Evolutionary conservation across 2,888 invertebrate genomes (phyloP).

Genomic region (Dicycla oo): DNA sequence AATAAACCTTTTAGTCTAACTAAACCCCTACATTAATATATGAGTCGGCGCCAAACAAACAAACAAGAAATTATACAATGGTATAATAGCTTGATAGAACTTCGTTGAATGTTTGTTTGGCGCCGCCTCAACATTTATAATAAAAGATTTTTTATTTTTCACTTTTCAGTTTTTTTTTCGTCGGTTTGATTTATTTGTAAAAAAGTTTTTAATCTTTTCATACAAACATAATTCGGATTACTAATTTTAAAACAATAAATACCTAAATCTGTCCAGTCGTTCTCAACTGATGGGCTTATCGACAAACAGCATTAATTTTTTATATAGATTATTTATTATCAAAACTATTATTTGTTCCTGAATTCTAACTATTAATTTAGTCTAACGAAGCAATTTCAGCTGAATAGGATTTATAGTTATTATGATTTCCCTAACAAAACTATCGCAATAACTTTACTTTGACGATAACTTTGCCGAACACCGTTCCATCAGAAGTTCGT

Average conservation of each 20-base stretch:
- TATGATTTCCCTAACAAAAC: constrained; percentile 35
- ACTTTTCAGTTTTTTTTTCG: too few relatives aligned
- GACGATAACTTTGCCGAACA: constrained; percentile 36
- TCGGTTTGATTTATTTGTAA: too few relatives aligned
- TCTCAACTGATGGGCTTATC: neutral
- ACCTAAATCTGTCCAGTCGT: neutral
- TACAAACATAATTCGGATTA: neutral
- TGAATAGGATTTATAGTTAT: constrained; percentile 13
- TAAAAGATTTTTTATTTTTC: too few relatives aligned
- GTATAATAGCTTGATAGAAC: too few relatives aligned
- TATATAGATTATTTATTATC: neutral
- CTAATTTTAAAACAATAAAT: neutral
- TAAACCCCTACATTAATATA: too few relatives aligned
- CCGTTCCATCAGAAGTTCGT: constrained; percentile 35
- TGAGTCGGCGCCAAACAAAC: too few relatives aligned
- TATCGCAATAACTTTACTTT: constrained; percentile 44
- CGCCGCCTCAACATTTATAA: too few relatives aligned
- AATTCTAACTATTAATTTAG: neutral
- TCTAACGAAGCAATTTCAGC: constrained; percentile 2
- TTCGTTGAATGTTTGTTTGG: too few relatives aligned
- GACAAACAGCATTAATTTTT: neutral
- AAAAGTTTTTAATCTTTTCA: too few relatives aligned
- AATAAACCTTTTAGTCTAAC: too few relatives aligned
- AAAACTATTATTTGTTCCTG: neutral
- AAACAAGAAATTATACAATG: too few relatives aligned